A percentile compares a stretch with the other conserved stretches of the same genome.
Conservation (phyloP, 2,113 vertebrate species). For the Rhea americana region DNA sequence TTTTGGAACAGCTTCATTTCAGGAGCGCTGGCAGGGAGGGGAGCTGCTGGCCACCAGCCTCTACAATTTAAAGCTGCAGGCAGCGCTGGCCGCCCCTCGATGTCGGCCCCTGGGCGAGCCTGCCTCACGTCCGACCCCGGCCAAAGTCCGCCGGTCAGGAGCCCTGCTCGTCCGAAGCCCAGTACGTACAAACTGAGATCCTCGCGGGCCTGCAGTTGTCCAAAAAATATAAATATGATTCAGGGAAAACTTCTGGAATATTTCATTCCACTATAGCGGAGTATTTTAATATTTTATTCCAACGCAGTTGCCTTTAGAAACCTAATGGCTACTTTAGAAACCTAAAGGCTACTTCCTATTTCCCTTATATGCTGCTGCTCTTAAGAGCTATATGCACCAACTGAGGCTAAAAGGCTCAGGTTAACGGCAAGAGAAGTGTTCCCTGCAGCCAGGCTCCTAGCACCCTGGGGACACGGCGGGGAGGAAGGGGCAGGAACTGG, state of each 20-base stretch:
- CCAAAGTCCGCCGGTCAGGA: neutral
- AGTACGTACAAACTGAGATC: accelerated
- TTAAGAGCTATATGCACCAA: neutral
- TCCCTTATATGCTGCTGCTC: neutral
- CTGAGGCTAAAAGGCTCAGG: neutral
- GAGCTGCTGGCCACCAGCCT: accelerated
- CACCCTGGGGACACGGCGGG: accelerated
- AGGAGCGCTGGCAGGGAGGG: accelerated
- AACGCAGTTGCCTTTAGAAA: no score
- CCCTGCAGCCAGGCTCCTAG: neutral
- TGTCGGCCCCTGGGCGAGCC: accelerated
- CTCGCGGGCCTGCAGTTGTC: neutral
- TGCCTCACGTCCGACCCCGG: accelerated
- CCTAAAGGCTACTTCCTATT: neutral
- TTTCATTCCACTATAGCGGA: neutral
- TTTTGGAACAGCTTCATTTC: neutral
- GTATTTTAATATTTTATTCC: no score
- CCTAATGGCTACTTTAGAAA: neutral
- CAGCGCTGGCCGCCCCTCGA: neutral
- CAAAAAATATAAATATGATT: neutral
- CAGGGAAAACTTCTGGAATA: neutral
- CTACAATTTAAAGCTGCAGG: accelerated
- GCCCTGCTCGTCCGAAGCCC: accelerated
- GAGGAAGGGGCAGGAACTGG: neutral
- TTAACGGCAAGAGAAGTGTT: neutral